A percentile compares a stretch with the other conserved stretches of the same genome.
phyloP scores from a whole-genome alignment of 64 coral and sea anemone species.

The Catalaphyllia jardinei region DNA sequence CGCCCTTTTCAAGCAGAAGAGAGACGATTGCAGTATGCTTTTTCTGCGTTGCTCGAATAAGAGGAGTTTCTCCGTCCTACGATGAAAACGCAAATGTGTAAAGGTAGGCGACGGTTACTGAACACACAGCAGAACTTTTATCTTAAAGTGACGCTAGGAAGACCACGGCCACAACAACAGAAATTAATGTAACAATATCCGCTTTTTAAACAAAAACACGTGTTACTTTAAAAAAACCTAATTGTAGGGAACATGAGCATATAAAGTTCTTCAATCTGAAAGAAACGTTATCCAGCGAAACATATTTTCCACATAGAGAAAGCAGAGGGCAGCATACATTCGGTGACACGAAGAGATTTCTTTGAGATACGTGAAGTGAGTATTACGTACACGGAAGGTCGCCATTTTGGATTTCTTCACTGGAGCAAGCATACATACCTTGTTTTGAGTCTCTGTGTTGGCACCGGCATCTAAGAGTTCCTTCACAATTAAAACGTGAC shows the following conservation, averaged over 20 bases:
- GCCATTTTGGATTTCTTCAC: not conserved
- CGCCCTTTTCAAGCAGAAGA: slow-evolving; percentile 93
- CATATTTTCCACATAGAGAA: not conserved
- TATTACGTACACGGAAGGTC: not conserved
- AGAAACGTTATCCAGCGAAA: not conserved
- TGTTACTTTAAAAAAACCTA: too few relatives aligned
- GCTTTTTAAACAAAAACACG: not conserved
- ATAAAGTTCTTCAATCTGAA: too few relatives aligned
- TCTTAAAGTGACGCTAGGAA: too few relatives aligned
- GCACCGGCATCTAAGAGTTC: slow-evolving; percentile 89
- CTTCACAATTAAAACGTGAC: slow-evolving; percentile 76
- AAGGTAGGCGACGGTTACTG: not conserved
- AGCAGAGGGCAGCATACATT: too few relatives aligned
- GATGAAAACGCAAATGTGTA: not conserved
- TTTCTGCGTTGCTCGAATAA: slow-evolving; percentile 82
- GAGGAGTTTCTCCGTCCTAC: slow-evolving; percentile 90
- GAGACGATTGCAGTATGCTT: slow-evolving; percentile 87
- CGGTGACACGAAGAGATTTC: not conserved
- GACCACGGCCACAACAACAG: too few relatives aligned
- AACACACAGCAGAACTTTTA: not conserved
- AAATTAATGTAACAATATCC: not conserved
- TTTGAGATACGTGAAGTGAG: not conserved
- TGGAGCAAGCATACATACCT: slow-evolving; percentile 44
- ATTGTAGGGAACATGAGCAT: too few relatives aligned
- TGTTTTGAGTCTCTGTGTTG: slow-evolving; percentile 83